phyloP scores from a whole-genome alignment of 2,113 vertebrate genomes.

The Hypocryptadius cinnamomeus region DNA sequence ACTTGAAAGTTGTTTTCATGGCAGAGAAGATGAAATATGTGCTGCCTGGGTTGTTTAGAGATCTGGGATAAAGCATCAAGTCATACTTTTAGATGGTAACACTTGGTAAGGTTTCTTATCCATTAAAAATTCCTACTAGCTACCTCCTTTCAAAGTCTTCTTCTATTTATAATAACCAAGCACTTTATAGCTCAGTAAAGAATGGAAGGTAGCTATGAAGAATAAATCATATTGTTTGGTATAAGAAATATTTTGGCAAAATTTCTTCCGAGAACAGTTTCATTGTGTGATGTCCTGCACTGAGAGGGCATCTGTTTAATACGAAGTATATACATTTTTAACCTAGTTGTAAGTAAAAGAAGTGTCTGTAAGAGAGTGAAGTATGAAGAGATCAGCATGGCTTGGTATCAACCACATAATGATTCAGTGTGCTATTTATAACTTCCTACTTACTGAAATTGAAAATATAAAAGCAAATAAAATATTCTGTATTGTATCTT shows the following conservation, averaged over 20 bases:
- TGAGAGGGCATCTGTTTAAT: neutral
- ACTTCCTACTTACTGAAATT: conserved; percentile 21
- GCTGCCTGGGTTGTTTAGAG: neutral
- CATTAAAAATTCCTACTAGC: neutral
- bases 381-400: neutral
- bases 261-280: neutral
- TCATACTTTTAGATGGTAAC: neutral
- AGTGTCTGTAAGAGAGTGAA: conserved; percentile 13
- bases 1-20: neutral
- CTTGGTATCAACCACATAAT: conserved; percentile 14
- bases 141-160: conserved; percentile 33
- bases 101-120: neutral
- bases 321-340: neutral
- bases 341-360: neutral
- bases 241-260: neutral
- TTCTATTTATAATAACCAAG: conserved; percentile 17
- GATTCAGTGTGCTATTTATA: conserved; percentile 42
- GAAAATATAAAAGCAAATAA: conserved; percentile 35
- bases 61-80: neutral
- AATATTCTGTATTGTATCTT: conserved; percentile 15
- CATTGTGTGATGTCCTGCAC: neutral
- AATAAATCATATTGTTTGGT: neutral
- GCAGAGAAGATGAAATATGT: neutral
- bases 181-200: conserved; percentile 6
- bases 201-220: conserved; percentile 23